Evolutionary conservation across 2,888 invertebrate species (phyloP).

Genomic region (Pandemis heparana): DNA sequence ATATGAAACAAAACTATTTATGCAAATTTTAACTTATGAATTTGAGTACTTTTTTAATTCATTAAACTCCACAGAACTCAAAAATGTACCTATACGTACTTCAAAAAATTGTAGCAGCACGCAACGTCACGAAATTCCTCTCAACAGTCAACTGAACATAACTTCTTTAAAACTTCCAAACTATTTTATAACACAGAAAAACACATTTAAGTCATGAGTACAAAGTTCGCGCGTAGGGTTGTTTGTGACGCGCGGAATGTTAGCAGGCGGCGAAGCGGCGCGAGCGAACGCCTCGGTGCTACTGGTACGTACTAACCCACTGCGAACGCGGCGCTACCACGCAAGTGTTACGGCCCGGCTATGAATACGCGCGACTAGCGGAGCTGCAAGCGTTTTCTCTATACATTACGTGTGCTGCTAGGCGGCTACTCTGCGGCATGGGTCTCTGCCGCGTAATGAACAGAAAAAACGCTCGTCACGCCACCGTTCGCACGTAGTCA

Average conservation of each 20-base stretch:
- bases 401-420: too few species aligned
- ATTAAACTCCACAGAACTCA: neutral
- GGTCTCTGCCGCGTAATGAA: too few species aligned
- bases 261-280: constrained; percentile 47
- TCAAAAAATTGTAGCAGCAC: neutral
- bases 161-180: constrained; percentile 2
- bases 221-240: constrained; percentile 12
- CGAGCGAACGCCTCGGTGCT: constrained; percentile 46
- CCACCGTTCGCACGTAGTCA: too few species aligned
- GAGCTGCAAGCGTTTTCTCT: too few species aligned
- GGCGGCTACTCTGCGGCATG: too few species aligned
- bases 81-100: neutral
- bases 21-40: neutral
- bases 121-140: neutral
- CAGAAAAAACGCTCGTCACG: too few species aligned
- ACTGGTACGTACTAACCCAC: constrained; percentile 51
- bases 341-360: constrained; percentile 13
- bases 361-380: too few species aligned
- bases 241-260: constrained; percentile 38
- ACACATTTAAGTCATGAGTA: neutral
- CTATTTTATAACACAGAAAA: neutral
- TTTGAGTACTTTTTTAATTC: neutral
- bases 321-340: constrained; percentile 42
- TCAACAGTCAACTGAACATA: neutral
- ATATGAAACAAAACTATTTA: too few species aligned